A percentile compares a stretch with the other conserved stretches of the same genome.
Conservation (phyloP, 2,113 vertebrate genomes). For the Labeo rohita region DNA sequence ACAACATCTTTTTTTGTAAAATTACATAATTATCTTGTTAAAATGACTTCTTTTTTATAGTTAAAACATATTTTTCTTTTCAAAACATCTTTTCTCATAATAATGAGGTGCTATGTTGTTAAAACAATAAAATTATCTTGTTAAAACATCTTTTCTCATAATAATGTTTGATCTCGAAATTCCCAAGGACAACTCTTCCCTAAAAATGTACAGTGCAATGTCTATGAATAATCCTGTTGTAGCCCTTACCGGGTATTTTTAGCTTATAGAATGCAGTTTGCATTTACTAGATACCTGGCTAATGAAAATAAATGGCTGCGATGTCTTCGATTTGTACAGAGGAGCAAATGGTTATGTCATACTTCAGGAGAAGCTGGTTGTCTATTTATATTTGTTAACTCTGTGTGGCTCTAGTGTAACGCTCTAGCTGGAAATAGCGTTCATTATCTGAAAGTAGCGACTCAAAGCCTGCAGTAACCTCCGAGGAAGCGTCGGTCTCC, state of each 20-base stretch:
- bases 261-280: not conserved
- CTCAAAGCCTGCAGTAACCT: slow-evolving; percentile 8
- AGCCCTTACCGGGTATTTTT: slow-evolving; percentile 18
- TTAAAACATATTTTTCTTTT: too few relatives aligned
- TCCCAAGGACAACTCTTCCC: not conserved
- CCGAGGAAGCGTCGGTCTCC: not conserved
- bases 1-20: too few relatives aligned
- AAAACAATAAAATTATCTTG: too few relatives aligned
- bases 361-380: not conserved
- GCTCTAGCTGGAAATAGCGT: slow-evolving; percentile 5
- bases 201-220: not conserved
- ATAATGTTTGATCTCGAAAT: not conserved
- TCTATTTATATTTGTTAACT: slow-evolving; percentile 11
- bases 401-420: not conserved
- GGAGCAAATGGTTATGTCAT: slow-evolving; percentile 1
- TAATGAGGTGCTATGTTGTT: too few relatives aligned
- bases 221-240: not conserved
- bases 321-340: slow-evolving; percentile 20
- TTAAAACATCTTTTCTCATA: too few relatives aligned
- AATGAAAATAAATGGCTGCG: slow-evolving; percentile 43
- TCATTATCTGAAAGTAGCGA: not conserved
- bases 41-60: too few relatives aligned
- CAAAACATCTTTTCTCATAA: too few relatives aligned
- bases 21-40: too few relatives aligned
- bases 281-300: slow-evolving; percentile 31